These are phyloP conservation scores for Eilema caniola DNA, from an alignment of 2,888 invertebrate genomes.

Conservation along the genomic window DNA sequence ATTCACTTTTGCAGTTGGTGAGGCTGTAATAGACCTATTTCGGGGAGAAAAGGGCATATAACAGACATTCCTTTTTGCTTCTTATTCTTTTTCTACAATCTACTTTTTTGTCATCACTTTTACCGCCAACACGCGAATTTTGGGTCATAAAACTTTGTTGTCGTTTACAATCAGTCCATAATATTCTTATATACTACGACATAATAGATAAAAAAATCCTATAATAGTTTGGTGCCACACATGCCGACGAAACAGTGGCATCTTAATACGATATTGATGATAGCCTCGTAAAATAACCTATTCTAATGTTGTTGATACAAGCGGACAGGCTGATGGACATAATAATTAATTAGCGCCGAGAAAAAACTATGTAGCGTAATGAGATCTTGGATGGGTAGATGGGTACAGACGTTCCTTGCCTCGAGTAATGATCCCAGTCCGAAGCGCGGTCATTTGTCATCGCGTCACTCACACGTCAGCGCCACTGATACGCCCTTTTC, in stretches of 20 bases:
- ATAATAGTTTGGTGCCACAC: slow-evolving; percentile 38
- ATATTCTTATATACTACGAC: neutral
- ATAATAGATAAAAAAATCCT: slow-evolving; percentile 10
- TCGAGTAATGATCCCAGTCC: slow-evolving; percentile 57
- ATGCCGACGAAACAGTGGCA: slow-evolving; percentile 43
- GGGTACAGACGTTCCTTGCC: slow-evolving; percentile 35
- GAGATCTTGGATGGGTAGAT: slow-evolving; percentile 43
- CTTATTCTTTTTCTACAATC: neutral
- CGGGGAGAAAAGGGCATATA: too few species aligned
- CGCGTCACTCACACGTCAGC: slow-evolving; percentile 76
- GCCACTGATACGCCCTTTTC: slow-evolving; percentile 75
- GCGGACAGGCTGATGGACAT: slow-evolving; percentile 54
- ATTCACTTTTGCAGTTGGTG: neutral
- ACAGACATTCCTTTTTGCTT: neutral
- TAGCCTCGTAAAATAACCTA: slow-evolving; percentile 47
- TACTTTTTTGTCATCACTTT: neutral
- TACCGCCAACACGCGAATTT: neutral
- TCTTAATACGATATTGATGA: slow-evolving; percentile 53
- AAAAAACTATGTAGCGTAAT: slow-evolving; percentile 49
- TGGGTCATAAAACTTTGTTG: neutral
- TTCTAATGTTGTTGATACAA: slow-evolving; percentile 56
- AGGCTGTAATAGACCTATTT: neutral
- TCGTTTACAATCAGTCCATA: neutral
- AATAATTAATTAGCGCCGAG: slow-evolving; percentile 54
- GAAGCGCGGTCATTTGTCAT: slow-evolving; percentile 77